Conservation (phyloP, 2,113 vertebrate genomes). For the Callaeas wilsoni region DNA sequence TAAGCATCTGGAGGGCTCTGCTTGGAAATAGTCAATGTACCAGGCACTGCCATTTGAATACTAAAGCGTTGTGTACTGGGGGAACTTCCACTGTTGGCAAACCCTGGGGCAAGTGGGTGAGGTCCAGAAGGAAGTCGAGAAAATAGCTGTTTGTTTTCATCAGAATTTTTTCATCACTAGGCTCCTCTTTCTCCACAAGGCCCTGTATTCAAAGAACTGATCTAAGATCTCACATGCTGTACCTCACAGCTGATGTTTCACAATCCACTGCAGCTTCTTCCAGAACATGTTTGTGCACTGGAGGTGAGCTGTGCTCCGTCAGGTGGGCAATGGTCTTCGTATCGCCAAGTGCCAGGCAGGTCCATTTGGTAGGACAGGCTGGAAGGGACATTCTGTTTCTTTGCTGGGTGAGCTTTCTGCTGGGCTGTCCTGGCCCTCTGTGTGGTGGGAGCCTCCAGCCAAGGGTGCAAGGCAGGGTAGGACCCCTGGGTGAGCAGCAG, state of each 20-base stretch:
- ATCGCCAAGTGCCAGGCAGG: rapidly evolving
- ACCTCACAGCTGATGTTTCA: not conserved
- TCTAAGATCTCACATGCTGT: not conserved
- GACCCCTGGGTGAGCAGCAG: not conserved
- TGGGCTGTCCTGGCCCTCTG: not conserved
- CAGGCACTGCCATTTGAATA: not conserved
- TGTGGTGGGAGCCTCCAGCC: not conserved
- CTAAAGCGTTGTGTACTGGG: not conserved
- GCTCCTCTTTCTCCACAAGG: not conserved
- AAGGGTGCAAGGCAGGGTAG: not conserved
- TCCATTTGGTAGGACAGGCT: not conserved
- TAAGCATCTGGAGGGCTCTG: not conserved
- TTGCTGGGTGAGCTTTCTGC: not conserved
- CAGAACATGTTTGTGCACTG: not conserved
- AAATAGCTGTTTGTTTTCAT: not conserved
- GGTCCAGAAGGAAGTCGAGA: not conserved
- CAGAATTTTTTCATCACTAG: not conserved
- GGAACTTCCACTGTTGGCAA: not conserved
- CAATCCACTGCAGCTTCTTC: not conserved
- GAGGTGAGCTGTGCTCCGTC: not conserved
- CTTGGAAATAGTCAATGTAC: not conserved
- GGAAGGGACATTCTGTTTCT: not conserved
- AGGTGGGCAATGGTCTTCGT: rapidly evolving
- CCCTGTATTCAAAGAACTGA: not conserved
- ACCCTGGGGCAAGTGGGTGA: not conserved